phyloP scores from a whole-genome alignment of 2,888 invertebrate genomes.

The Helleia helle region DNA sequence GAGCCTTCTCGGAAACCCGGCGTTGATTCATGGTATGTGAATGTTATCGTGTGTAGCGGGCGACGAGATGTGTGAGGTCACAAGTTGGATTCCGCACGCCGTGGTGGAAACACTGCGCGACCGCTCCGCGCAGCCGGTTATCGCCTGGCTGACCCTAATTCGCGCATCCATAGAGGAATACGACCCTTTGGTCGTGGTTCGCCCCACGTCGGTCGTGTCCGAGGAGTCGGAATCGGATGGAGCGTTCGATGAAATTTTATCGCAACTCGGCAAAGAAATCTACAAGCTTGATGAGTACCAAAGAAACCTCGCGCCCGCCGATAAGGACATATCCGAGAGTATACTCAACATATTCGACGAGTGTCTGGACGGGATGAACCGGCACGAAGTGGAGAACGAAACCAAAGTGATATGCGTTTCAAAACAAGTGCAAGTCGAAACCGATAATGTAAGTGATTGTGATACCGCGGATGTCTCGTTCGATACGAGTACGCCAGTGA shows the following conservation, averaged over 20 bases:
- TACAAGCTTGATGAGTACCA: conserved; percentile 64
- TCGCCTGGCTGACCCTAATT: conserved; percentile 57
- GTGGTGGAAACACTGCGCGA: conserved; percentile 59
- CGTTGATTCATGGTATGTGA: conserved; percentile 68
- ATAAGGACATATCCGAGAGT: conserved; percentile 50
- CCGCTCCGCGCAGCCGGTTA: conserved; percentile 45
- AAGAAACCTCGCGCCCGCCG: conserved; percentile 39
- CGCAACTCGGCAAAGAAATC: conserved; percentile 62
- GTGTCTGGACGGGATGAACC: conserved; percentile 53
- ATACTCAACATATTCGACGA: conserved; percentile 66
- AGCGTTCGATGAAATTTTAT: conserved; percentile 65
- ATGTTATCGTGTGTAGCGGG: conserved; percentile 53
- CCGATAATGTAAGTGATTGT: conserved; percentile 44
- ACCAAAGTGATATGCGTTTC: conserved; percentile 20
- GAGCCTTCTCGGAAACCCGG: conserved; percentile 58
- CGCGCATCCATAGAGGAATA: conserved; percentile 59
- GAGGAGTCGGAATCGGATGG: conserved; percentile 38
- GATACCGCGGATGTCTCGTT: conserved; percentile 49
- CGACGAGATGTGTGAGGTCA: conserved; percentile 52
- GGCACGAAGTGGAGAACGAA: conserved; percentile 17
- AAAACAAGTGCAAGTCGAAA: conserved; percentile 21
- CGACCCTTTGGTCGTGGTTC: conserved; percentile 48
- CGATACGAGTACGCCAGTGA: conserved; percentile 46
- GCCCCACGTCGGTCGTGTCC: conserved; percentile 30
- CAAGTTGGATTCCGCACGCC: conserved; percentile 69